Percentiles rank a stretch among this genome's conserved stretches.
Evolutionary conservation across 2,797 vertebrate genomes (phyloP).

Genomic region (Erethizon dorsatum): DNA sequence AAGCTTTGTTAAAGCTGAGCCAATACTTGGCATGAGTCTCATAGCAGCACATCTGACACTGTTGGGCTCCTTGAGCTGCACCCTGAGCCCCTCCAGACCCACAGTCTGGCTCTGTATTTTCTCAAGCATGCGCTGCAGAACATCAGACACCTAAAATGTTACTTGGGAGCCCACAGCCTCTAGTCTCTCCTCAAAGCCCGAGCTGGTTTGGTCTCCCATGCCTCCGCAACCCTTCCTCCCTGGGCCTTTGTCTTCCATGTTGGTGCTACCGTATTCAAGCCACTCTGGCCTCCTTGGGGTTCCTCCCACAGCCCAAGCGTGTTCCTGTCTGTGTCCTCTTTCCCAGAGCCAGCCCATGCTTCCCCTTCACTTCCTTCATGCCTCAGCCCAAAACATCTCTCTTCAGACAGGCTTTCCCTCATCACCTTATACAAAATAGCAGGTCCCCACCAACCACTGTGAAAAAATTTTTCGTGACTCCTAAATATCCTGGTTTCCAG

Average conservation of each 20-base stretch:
- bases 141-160: neutral
- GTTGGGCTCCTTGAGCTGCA: neutral
- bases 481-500: neutral
- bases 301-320: neutral
- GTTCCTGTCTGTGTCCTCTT: neutral
- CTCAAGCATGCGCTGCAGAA: neutral
- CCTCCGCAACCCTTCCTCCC: neutral
- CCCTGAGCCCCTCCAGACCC: neutral
- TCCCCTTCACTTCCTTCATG: neutral
- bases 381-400: neutral
- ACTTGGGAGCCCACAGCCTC: neutral
- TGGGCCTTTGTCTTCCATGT: neutral
- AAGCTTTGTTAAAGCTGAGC: neutral
- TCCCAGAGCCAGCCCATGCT: neutral
- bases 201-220: rapidly evolving
- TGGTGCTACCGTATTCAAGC: neutral
- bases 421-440: neutral
- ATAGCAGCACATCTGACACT: neutral
- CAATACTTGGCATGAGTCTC: neutral
- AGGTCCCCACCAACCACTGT: neutral
- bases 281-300: neutral
- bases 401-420: neutral
- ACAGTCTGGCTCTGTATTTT: neutral
- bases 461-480: neutral
- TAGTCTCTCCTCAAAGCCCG: neutral